These are phyloP conservation scores for Dolomedes plantarius DNA, from an alignment of 2,888 invertebrate genomes.

Conservation along the genomic window DNA sequence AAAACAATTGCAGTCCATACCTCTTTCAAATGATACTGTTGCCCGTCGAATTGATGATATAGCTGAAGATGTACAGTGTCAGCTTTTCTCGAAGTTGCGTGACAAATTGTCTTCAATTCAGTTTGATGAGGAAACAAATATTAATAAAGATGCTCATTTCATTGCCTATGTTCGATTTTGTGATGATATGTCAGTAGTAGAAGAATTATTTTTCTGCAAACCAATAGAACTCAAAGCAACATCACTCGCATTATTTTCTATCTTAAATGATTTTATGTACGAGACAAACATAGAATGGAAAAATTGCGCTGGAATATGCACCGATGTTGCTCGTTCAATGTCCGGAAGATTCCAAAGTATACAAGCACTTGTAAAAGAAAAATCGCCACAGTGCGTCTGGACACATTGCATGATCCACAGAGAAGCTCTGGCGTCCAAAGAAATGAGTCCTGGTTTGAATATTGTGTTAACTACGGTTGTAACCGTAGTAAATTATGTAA, in stretches of 20 bases:
- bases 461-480: slow-evolving; percentile 28
- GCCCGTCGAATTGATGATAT: slow-evolving; percentile 38
- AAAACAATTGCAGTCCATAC: slow-evolving; percentile 22
- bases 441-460: slow-evolving; percentile 38
- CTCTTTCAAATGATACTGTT: slow-evolving; percentile 44
- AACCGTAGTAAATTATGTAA: slow-evolving; percentile 18
- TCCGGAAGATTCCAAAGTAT: slow-evolving; percentile 33
- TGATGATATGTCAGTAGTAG: slow-evolving; percentile 25
- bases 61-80: slow-evolving; percentile 45
- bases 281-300: slow-evolving; percentile 51
- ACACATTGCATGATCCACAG: slow-evolving; percentile 29
- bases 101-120: slow-evolving; percentile 25
- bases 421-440: slow-evolving; percentile 27
- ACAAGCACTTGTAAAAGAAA: slow-evolving; percentile 37
- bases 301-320: slow-evolving; percentile 49
- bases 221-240: slow-evolving; percentile 38
- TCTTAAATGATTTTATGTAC: slow-evolving; percentile 35
- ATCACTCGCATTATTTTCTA: slow-evolving; percentile 29
- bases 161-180: slow-evolving; percentile 38
- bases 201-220: slow-evolving; percentile 33
- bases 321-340: slow-evolving; percentile 33
- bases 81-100: slow-evolving; percentile 7
- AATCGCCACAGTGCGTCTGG: slow-evolving; percentile 25
- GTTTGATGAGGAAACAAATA: slow-evolving; percentile 25
- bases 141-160: slow-evolving; percentile 34